Evolutionary conservation across 1,140 invertebrate species (phyloP), one percentile per base, ranked within the genome.

Genomic region (Bombus huntii): DNA sequence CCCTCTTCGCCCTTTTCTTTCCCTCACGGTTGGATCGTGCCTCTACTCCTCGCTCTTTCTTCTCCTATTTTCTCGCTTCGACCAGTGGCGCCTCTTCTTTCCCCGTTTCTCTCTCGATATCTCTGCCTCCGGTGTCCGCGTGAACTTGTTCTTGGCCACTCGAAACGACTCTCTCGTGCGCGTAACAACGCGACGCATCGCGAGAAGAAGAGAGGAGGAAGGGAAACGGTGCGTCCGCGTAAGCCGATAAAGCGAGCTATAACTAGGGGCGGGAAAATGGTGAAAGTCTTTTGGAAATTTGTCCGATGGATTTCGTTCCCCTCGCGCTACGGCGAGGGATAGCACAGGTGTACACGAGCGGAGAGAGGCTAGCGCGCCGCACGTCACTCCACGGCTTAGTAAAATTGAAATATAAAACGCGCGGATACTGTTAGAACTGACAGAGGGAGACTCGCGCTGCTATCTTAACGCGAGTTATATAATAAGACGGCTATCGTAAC

Each of bases 271-370:
- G 70, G 78, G 78, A 88, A 88, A 88, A 87, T 86, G 89, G 89
- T 90, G 90, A 91, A 91, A 91, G 89, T 90, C 84, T 90, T 86
- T 88, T 71, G 89, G 89, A 90, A 91, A 91, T 88, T 90, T 59
- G 68, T 34, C 72, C 66, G 34, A 9, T 77, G 66, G 81, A 15
- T 73, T 89, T n/a, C 86, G 77, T 90, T 87, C 78, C 81, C 37
- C 25, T 39, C 66, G 18, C 59, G 72, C 34, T 18, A 73, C 37
- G 47, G 65, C 74, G 74, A 68, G 70, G 76, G 77, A 85, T 71
- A 83, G 73, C 88, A 89, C 79, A 89, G 87, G 87, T 89, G 88
- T 74, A 85, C 31, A 18, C 9, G 74, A 34, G 39, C 28, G 12
- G 42, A 28, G 65, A 68, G 62, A 65, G 42, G 44, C 39, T 25